phyloP scores from a whole-genome alignment of 2,888 invertebrate species.

The Callimorpha dominula region DNA sequence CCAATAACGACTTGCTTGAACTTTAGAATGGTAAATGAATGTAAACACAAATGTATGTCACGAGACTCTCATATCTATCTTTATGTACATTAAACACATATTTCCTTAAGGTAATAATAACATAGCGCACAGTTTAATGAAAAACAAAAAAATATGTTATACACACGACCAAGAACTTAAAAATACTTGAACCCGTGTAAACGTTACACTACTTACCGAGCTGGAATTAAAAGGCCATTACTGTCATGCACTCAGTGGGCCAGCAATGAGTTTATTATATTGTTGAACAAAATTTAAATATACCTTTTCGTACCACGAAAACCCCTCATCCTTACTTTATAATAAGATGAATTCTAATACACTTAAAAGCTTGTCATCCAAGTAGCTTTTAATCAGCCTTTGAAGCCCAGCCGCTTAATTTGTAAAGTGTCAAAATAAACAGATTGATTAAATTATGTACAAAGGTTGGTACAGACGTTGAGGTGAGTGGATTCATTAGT shows the following conservation, averaged over 20 bases:
- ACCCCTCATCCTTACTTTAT: constrained; percentile 1
- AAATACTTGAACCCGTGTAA: constrained; percentile 20
- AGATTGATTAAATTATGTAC: constrained; percentile 75
- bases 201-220: constrained; percentile 19
- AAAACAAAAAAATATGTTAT: background rate
- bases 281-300: constrained; percentile 17
- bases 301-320: constrained; percentile 17
- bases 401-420: constrained; percentile 61
- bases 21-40: no score
- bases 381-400: constrained; percentile 51
- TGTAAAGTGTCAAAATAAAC: constrained; percentile 73
- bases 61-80: no score
- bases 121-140: background rate
- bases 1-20: no score
- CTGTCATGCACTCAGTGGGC: constrained; percentile 1
- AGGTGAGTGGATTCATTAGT: constrained; percentile 78
- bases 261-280: background rate
- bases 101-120: background rate
- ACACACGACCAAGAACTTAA: constrained; percentile 3
- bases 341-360: constrained; percentile 29
- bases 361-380: constrained; percentile 46
- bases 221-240: constrained; percentile 18
- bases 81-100: background rate
- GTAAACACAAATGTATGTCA: no score
- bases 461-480: constrained; percentile 61